phyloP scores from a whole-genome alignment of 2,113 vertebrate genomes.

The cattle (Bos taurus) region DNA sequence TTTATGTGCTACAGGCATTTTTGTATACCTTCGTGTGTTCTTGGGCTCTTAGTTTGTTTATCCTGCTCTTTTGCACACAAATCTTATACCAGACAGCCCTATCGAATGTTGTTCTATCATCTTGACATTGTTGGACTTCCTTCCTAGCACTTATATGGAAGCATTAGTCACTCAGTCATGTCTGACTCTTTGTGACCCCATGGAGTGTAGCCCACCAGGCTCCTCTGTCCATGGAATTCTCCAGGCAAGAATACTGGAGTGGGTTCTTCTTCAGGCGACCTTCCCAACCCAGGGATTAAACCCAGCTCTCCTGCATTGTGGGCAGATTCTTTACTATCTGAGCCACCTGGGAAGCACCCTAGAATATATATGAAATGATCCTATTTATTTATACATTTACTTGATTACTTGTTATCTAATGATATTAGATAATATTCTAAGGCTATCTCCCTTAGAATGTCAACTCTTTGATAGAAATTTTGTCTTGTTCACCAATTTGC shows the following conservation, averaged over 20 bases:
- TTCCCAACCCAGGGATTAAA: not conserved
- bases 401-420: not conserved
- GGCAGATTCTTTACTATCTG: not conserved
- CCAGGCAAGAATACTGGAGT: not conserved
- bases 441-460: not conserved
- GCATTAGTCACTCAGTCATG: not conserved
- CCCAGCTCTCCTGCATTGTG: not conserved
- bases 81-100: not conserved
- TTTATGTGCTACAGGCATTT: not conserved
- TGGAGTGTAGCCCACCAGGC: not conserved
- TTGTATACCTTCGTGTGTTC: not conserved
- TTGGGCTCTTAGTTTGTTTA: not conserved
- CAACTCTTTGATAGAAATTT: not conserved
- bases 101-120: accelerated
- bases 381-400: not conserved
- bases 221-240: not conserved
- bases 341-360: not conserved
- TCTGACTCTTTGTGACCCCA: not conserved
- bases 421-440: not conserved
- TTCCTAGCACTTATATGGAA: not conserved
- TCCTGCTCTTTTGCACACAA: not conserved
- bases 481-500: not conserved
- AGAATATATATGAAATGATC: not conserved
- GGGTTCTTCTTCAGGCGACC: not conserved
- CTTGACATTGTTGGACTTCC: not conserved